Base-by-base conservation (phyloP, 2,888 invertebrate genomes). In the Limnephilus marmoratus region DNA sequence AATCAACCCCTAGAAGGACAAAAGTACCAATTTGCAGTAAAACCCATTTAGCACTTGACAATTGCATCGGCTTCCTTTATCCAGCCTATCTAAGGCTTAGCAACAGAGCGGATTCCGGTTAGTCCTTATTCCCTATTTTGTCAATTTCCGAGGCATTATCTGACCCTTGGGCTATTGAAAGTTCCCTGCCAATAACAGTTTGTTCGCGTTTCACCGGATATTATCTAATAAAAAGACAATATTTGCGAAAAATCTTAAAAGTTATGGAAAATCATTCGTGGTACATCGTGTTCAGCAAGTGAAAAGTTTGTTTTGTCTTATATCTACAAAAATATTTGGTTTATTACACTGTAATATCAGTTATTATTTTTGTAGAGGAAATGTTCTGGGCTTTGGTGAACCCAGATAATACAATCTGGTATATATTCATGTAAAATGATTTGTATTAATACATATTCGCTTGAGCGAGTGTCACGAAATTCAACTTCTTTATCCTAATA, bases 1-100 rank as follows among this genome's bases (percentile, higher is more conserved):
- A 68, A 68, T 24, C 68, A 68, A 68, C 68, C 68, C 68, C 7
- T n/a, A 68, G 24, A 68, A 7, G 68, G 68, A 68, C 68, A 68
- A 68, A 68, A n/a, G 34, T 41, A 34, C 85, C 85, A 85, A 85
- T 85, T 41, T 85, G 41, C 85, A 85, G 85, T 85, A 85, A 85
- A 85, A 85, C 15, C 85, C 18, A 85, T 85, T 85, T 85, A 37
- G 37, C 15, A 34, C 85, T 31, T 41, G 37, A 85, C 34, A 85
- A 34, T 85, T 85, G 37, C 34, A 34, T 41, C 34, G 41, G 34
- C 41, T 37, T n/a, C 85, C 82, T 41, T 85, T 85, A 85, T 37
- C 41, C 34, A 41, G 3, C 85, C 34, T 68, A 68, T 68, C 24
- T 68, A 68, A 24, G 68, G 68, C 68, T 68, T 68, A 68, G 68